These are phyloP conservation scores for Karalla daura DNA, from an alignment of 2,797 vertebrate genomes.

Conservation along the genomic window DNA sequence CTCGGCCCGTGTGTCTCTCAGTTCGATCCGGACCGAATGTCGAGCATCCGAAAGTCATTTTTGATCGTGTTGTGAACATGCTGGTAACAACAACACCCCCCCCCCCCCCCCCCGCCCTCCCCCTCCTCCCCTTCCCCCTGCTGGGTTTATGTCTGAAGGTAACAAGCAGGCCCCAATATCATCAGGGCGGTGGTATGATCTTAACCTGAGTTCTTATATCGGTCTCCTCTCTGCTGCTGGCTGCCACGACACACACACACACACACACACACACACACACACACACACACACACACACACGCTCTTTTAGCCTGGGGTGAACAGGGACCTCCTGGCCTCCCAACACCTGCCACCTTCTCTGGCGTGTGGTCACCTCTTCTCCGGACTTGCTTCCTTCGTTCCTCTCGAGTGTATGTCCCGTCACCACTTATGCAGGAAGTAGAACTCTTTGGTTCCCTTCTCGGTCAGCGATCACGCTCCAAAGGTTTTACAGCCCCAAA, in stretches of 20 bases:
- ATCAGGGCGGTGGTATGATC: constrained; percentile 94
- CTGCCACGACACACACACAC: constrained; percentile 83
- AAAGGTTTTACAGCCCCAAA: too few species aligned
- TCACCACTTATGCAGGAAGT: constrained; percentile 7
- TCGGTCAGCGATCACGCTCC: constrained; percentile 4
- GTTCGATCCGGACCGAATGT: constrained; percentile 3
- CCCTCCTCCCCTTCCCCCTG: too few species aligned
- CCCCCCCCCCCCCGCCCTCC: too few species aligned
- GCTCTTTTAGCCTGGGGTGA: constrained; percentile 53
- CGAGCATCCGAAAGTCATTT: too few species aligned
- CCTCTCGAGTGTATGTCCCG: neutral
- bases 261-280: too few species aligned
- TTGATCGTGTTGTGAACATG: constrained; percentile 37
- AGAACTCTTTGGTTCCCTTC: constrained; percentile 11
- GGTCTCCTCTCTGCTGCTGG: constrained; percentile 88
- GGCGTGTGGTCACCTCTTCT: constrained; percentile 75
- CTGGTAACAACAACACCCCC: constrained; percentile 72
- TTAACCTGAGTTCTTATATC: constrained; percentile 83
- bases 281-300: too few species aligned
- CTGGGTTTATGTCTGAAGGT: constrained; percentile 98
- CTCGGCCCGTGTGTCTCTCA: neutral
- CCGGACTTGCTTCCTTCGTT: constrained; percentile 46
- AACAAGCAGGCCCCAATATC: constrained; percentile 95
- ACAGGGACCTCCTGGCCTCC: constrained; percentile 55
- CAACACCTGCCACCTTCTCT: constrained; percentile 71